Conservation (phyloP, 2,797 vertebrate species). For the Zalophus californianus region DNA sequence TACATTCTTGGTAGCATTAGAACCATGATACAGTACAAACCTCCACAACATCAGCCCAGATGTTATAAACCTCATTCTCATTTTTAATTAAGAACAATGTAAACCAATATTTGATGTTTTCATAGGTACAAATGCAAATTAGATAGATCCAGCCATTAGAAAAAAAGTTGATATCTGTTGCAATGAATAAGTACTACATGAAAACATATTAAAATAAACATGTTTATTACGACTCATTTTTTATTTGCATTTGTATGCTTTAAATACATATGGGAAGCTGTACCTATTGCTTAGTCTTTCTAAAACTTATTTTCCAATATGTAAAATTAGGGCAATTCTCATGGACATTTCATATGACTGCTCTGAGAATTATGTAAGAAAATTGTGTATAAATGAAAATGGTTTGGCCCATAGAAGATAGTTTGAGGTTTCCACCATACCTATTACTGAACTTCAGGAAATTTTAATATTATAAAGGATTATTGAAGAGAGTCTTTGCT, state of each 20-base stretch:
- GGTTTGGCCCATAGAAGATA: not conserved
- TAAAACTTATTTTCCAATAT: not conserved
- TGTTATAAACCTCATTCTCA: not conserved
- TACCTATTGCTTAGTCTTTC: not conserved
- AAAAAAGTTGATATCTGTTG: not conserved
- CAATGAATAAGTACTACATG: not conserved
- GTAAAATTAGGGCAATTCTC: not conserved
- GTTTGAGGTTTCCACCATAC: not conserved
- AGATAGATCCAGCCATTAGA: not conserved
- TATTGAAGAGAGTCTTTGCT: not conserved
- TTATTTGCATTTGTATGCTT: not conserved
- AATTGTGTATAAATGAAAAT: not conserved
- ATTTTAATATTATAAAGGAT: not conserved
- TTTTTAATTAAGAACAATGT: not conserved
- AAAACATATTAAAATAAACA: not conserved
- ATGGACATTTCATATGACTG: not conserved
- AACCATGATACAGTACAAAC: no score
- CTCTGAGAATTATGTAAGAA: not conserved
- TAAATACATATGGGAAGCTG: not conserved
- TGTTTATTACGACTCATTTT: not conserved
- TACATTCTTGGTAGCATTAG: not conserved
- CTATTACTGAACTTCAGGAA: not conserved
- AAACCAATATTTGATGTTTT: not conserved
- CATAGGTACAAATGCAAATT: not conserved
- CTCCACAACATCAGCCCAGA: not conserved